phyloP scores from a whole-genome alignment of 2,797 vertebrate genomes.

The Myotis myotis region DNA sequence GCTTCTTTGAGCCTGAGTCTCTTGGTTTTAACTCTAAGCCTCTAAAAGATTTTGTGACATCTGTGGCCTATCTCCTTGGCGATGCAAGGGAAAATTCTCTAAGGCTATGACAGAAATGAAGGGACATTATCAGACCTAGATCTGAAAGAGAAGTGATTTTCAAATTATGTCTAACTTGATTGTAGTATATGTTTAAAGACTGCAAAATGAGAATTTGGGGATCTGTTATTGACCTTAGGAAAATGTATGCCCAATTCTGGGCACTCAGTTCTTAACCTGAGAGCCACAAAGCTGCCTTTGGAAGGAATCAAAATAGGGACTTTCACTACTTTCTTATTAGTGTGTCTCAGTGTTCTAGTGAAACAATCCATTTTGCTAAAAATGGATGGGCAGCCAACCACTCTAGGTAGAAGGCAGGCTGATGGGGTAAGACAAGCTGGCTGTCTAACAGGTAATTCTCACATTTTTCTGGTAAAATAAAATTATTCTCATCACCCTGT shows the following conservation, averaged over 20 bases:
- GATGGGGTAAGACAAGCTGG: background rate
- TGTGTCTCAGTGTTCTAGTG: background rate
- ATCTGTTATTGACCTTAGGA: background rate
- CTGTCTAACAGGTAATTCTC: background rate
- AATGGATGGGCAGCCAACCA: background rate
- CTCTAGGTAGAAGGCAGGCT: background rate
- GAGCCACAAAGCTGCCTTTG: background rate
- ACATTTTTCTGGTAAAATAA: background rate
- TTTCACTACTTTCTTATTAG: background rate
- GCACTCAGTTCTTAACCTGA: background rate
- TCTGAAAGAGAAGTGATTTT: background rate
- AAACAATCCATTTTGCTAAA: background rate
- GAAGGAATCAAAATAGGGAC: background rate
- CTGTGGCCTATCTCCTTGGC: background rate
- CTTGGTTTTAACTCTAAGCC: background rate
- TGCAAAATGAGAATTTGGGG: background rate
- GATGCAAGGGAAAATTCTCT: background rate
- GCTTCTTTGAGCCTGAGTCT: background rate
- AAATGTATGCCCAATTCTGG: background rate
- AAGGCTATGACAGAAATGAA: background rate
- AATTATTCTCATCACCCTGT: background rate
- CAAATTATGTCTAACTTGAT: constrained; percentile 21
- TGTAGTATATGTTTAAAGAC: background rate
- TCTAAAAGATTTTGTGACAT: background rate
- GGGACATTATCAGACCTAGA: background rate